Base-by-base conservation (phyloP, 2,113 vertebrate genomes). In the Carlito syrichta region DNA sequence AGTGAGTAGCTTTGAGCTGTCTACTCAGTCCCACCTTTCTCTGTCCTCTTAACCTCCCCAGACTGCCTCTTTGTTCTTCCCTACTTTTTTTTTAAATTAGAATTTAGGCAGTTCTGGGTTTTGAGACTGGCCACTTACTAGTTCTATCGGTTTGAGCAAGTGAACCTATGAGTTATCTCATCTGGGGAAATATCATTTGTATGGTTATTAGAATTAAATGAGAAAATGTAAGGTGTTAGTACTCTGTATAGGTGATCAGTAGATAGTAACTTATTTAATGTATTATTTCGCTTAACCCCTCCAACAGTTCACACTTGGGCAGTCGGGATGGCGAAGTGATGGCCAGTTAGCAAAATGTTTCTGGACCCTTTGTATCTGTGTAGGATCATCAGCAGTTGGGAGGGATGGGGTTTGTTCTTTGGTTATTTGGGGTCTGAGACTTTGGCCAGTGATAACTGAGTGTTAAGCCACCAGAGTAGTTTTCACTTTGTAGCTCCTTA, bases 241-340 rank as follows among this genome's bases (percentile, higher is more conserved):
- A 77, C 6, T 63, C 60, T 82, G 8, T 91, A n/a, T n/a, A 38
- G 10, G 23, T 89, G 22, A 63, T 86, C 17, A 78, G 4, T 92
- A 66, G 43, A 71, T 94, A 48, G 30, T 86, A 66, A 85, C 74
- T 96, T 94, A 76, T 92, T 93, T 93, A 85, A 95, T 76, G 50
- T 77, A 62, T 40, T 91, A 58, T 79, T 89, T 94, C 32, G 76
- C 62, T 91, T 87, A 76, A 81, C 35, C 56, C 35, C 30, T 86
- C n/a, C 54, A 93, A 30, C 35, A 93, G 27, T 62, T 94, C 63
- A 82, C 48, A 62, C n/a, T 60, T 93, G 62, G 22, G n/a, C 40
- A 84, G 27, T 81, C 56, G 56, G 20, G 13, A 62, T 96, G 40
- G 20, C 88, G 22, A 95, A 95, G 11, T 95, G 22, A 89, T 87